A percentile compares a stretch with the other conserved stretches of the same genome.
Conservation (phyloP, 2,113 vertebrate genomes). For the Columba janthina region DNA sequence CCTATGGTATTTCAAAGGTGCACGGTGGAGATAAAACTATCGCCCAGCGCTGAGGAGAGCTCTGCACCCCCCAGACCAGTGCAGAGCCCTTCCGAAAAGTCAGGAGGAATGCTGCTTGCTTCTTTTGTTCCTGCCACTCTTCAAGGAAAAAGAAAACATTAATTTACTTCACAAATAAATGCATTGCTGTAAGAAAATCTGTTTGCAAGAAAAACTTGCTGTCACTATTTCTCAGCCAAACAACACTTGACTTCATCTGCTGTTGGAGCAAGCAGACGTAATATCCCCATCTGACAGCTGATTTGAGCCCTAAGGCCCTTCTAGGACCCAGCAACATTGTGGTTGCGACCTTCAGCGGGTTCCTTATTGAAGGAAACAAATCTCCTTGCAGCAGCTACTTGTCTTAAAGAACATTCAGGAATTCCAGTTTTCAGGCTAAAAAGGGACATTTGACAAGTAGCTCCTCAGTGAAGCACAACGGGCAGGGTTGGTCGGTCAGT, state of each 20-base stretch:
- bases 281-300: not conserved
- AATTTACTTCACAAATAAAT: not conserved
- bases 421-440: not conserved
- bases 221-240: not conserved
- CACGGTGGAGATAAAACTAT: not conserved
- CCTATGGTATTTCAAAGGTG: not conserved
- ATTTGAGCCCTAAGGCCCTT: not conserved
- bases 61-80: not conserved
- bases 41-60: not conserved
- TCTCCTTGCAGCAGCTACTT: not conserved
- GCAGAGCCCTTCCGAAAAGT: not conserved
- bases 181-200: not conserved
- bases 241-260: not conserved
- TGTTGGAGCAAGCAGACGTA: not conserved
- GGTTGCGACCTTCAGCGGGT: not conserved
- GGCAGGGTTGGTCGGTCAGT: not conserved
- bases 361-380: slow-evolving; percentile 12
- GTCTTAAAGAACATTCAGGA: slow-evolving; percentile 22
- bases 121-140: not conserved
- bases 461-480: not conserved
- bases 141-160: not conserved
- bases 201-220: not conserved
- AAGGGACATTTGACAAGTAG: slow-evolving; percentile 39
- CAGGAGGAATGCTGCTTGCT: not conserved
- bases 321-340: not conserved